These are phyloP conservation scores for Helicoverpa armigera DNA, from an alignment of 1,140 invertebrate species.

Conservation along the genomic window DNA sequence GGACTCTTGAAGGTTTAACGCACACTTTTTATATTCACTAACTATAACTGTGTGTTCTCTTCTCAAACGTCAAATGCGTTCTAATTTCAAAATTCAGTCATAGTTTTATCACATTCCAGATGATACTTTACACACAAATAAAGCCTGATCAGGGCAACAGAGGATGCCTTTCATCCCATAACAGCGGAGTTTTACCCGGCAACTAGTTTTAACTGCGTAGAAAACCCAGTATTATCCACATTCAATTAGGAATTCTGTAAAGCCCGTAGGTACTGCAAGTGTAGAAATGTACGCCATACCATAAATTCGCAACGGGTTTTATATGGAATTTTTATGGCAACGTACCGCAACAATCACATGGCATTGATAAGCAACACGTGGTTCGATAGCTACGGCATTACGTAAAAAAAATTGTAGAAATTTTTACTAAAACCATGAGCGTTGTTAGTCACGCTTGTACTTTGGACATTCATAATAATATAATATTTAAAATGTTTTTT, in stretches of 20 bases:
- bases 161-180: no score
- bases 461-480: conserved; percentile 20
- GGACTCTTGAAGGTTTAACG: no score
- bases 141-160: no score
- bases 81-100: no score
- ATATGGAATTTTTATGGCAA: conserved; percentile 69
- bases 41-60: no score
- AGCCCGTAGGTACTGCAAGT: background rate
- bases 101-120: no score
- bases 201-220: no score
- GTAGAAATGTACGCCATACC: conserved; percentile 30
- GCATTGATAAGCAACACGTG: conserved; percentile 73
- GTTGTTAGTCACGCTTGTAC: conserved; percentile 46
- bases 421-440: conserved; percentile 53
- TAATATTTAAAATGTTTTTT: background rate
- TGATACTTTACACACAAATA: no score
- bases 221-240: background rate
- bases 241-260: conserved; percentile 31
- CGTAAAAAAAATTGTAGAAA: conserved; percentile 52
- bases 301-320: conserved; percentile 60
- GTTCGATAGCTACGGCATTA: conserved; percentile 57
- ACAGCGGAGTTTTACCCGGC: no score
- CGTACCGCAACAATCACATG: conserved; percentile 73
- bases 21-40: no score
- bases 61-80: no score